These are phyloP conservation scores for Pantala flavescens DNA, from an alignment of 1,140 invertebrate species.

Conservation along the genomic window DNA sequence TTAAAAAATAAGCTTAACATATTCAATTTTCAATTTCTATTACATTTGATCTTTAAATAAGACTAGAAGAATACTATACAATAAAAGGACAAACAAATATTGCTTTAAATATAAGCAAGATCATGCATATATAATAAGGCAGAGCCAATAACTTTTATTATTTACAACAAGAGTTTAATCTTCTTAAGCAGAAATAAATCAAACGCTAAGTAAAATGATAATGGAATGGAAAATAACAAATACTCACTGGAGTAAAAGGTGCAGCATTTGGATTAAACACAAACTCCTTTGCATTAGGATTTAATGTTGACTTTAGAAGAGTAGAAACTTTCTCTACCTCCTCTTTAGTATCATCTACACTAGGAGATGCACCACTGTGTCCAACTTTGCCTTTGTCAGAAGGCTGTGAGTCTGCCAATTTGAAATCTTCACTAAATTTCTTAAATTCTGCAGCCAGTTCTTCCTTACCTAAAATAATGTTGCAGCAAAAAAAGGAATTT, in stretches of 20 bases:
- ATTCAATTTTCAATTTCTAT: too few relatives aligned
- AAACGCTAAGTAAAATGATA: too few relatives aligned
- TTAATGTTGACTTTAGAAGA: conserved; percentile 67
- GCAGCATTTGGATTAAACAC: conserved; percentile 71
- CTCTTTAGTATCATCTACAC: conserved; percentile 19
- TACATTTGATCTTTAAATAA: too few relatives aligned
- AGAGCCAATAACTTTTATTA: too few relatives aligned
- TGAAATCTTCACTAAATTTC: conserved; percentile 48
- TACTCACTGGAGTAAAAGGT: conserved; percentile 69
- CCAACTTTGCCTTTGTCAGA: background rate
- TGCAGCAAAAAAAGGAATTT: background rate
- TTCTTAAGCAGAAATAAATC: too few relatives aligned
- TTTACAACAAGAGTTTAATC: too few relatives aligned
- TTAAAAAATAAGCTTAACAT: too few relatives aligned
- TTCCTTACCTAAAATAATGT: conserved; percentile 33
- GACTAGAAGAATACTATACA: too few relatives aligned
- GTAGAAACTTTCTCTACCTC: conserved; percentile 46
- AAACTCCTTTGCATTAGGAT: conserved; percentile 83
- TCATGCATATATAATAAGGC: too few relatives aligned
- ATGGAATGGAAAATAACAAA: too few relatives aligned
- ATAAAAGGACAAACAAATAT: background rate
- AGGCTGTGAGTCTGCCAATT: conserved; percentile 34
- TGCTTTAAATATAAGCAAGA: too few relatives aligned
- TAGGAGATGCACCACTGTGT: background rate
- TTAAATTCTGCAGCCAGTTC: conserved; percentile 44